A percentile compares a stretch with the other conserved stretches of the same genome.
These are phyloP conservation scores for Phalacrocorax pelagicus DNA, from an alignment of 2,113 vertebrate species.

Conservation along the genomic window DNA sequence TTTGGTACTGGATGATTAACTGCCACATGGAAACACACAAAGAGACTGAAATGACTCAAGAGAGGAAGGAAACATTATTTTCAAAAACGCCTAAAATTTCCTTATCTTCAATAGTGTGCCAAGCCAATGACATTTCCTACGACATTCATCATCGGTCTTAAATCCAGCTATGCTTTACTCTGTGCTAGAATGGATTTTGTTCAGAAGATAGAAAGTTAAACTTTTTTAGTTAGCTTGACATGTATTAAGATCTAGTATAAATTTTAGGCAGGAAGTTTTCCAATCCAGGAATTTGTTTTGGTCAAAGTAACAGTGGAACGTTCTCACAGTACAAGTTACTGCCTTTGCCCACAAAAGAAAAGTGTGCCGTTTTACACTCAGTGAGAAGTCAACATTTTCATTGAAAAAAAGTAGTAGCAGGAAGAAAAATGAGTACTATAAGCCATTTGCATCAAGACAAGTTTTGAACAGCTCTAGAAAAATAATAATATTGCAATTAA, in stretches of 20 bases:
- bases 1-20: conserved; percentile 18
- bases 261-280: neutral
- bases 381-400: neutral
- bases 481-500: neutral
- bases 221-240: neutral
- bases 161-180: neutral
- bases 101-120: neutral
- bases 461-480: neutral
- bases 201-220: neutral
- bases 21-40: neutral
- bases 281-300: neutral
- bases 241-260: neutral
- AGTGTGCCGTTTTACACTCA: neutral
- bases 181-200: neutral
- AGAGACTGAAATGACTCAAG: neutral
- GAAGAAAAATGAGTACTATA: neutral
- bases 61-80: neutral
- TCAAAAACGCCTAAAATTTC: neutral
- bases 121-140: neutral
- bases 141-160: neutral
- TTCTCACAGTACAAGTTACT: neutral
- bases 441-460: neutral
- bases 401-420: neutral
- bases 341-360: neutral
- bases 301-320: neutral